phyloP scores from a whole-genome alignment of 2,797 vertebrate genomes.

The Thamnophis elegans region DNA sequence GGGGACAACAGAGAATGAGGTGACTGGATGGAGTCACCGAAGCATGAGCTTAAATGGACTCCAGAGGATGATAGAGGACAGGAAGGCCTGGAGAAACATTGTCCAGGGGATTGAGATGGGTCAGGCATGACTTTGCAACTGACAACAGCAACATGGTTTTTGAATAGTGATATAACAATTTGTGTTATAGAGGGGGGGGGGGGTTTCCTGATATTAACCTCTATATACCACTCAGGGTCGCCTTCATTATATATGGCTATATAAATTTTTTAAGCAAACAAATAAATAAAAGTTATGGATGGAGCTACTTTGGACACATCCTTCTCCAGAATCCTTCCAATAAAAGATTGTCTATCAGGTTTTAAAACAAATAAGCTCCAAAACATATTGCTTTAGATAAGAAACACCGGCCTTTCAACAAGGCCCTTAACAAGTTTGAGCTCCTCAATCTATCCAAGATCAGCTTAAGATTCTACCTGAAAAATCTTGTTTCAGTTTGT shows the following conservation, averaged over 20 bases:
- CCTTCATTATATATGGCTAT: neutral
- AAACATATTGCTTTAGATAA: slow-evolving; percentile 20
- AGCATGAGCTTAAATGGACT: too few species aligned
- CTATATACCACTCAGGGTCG: neutral
- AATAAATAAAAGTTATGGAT: neutral
- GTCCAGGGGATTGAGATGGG: too few species aligned
- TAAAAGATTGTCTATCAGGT: neutral
- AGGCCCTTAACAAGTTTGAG: slow-evolving; percentile 2
- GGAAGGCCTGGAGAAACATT: too few species aligned
- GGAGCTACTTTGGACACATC: neutral
- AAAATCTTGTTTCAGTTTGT: neutral
- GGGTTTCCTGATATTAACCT: neutral
- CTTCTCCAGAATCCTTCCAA: neutral
- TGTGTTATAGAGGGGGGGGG: neutral
- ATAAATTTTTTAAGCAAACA: neutral
- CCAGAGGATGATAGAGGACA: too few species aligned
- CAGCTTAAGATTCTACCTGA: slow-evolving; percentile 19
- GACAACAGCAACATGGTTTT: neutral
- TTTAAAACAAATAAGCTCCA: neutral
- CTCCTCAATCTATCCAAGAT: slow-evolving; percentile 16
- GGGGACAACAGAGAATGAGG: too few species aligned
- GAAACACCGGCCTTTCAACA: neutral
- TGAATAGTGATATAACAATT: neutral
- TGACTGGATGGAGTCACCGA: too few species aligned
- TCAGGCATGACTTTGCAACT: too few species aligned